Evolutionary conservation across 2,113 vertebrate species (phyloP), one percentile per base, ranked within the genome.

Genomic region (Spizaetus ornatus): DNA sequence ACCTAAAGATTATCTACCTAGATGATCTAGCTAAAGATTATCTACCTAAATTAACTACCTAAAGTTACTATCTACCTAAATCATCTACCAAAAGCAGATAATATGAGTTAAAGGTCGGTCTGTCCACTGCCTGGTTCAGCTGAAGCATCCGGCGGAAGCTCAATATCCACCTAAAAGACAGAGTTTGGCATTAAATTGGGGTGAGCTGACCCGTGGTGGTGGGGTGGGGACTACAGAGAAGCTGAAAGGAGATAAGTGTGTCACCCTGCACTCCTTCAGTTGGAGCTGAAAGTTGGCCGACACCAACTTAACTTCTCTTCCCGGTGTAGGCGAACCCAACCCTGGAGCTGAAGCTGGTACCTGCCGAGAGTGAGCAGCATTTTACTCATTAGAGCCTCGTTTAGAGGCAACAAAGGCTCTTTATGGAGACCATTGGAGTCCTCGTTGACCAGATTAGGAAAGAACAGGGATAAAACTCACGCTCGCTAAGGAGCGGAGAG

Each of bases 111-210:
- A 13, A 10, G 3, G 8, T 9, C 55, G 36, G 32, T 31, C 47
- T 34, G 13, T 5, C 43, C 38, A 0, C 62, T 5, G 8, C 12
- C 0, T 16, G 13, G 16, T 45, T 22, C 27, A 34, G 23, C 15
- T 2, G 32, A 13, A 62, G n/a, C 34, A 3, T 67, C 20, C 21
- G 2, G 0, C 2, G 0, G 42, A n/a, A 56, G 63, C 48, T n/a
- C 67, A 9, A 0, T 0, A 1, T 48, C 31, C 27, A 9, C 32
- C 70, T 40, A 10, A n/a, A 50, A 43, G 17, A 11, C 25, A 47
- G 22, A 13, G 3, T 59, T 66, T 6, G 15, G 32, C 8, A 1
- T 66, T 31, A 40, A 36, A 40, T 10, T 6, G 53, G 26, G 26
- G 12, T 21, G 40, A n/a, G 26, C 26, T 12, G 71, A 17, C 32